Evolutionary conservation across 2,113 vertebrate species (phyloP), one percentile per base, ranked within the genome.

Genomic region (Tricholaema leucomelas): DNA sequence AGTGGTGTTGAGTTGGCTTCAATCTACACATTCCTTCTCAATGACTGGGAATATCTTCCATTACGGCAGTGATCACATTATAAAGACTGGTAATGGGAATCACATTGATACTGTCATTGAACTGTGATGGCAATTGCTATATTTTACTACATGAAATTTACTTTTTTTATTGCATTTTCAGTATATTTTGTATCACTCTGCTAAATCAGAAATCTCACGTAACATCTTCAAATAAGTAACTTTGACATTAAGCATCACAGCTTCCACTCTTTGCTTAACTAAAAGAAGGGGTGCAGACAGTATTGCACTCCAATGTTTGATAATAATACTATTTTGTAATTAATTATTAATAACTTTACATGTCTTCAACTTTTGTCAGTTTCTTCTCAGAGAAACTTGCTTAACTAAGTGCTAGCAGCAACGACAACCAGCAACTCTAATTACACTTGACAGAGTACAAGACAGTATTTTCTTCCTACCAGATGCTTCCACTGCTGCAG

Each of bases 371-470:
- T 93, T 94, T 93, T 92, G 61, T 86, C 87, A 95, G 81, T 75
- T 87, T 94, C 92, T 88, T 79, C 93, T 96, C 94, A 83, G 74
- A 96, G 91, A 88, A 96, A 92, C 85, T 97, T 96, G 88, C 83
- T 96, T 96, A 96, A 91, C 88, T 64, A 95, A 96, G 74, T 17
- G 84, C 94, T 94, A 91, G 92, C 88, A 96, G 96, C 94, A 50
- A 93, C 81, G 94, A 97, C 95, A 97, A 97, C 95, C 88, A 84
- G 96, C 93, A 96, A 95, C 79, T 81, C 92, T 97, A 97, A 97
- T 97, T 97, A 95, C 66, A 95, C 86, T 95, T 97, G 96, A 97
- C 96, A 97, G 94, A 90, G 67, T 95, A 96, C 85, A 96, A 94
- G 96, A 96, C 90, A 92, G 67, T 93, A 95, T 97, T 97, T 91